Conservation (phyloP, 2,888 invertebrate genomes). For the Epinotia bilunana region DNA sequence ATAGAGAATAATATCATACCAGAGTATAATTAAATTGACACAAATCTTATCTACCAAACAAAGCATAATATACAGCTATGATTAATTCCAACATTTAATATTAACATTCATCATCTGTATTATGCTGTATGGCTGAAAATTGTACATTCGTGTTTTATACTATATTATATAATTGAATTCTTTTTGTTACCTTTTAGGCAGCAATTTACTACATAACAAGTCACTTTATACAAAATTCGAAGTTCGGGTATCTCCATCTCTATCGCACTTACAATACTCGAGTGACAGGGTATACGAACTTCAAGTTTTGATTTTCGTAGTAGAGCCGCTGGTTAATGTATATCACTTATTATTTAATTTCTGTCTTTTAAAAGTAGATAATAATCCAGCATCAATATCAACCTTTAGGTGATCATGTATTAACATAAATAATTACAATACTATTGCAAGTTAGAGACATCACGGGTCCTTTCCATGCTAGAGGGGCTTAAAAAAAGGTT, state of each 20-base stretch:
- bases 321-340: background rate
- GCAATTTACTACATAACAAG: conserved; percentile 6
- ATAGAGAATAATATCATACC: conserved; percentile 33
- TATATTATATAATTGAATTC: background rate
- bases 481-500: background rate
- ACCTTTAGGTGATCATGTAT: background rate
- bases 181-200: conserved; percentile 2
- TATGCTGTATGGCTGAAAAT: conserved; percentile 31
- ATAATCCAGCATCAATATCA: background rate
- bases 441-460: background rate
- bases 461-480: background rate
- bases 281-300: too few relatives aligned
- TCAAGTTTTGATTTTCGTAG: too few relatives aligned
- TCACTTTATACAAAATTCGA: conserved; percentile 3
- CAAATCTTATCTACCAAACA: conserved; percentile 34
- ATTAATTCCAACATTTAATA: conserved; percentile 4
- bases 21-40: conserved; percentile 29
- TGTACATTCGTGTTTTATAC: conserved; percentile 7
- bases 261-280: too few relatives aligned
- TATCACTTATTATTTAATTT: too few relatives aligned
- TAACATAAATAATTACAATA: background rate
- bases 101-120: conserved; percentile 20
- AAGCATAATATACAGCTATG: conserved; percentile 36
- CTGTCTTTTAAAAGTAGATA: background rate
- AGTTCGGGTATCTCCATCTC: too few relatives aligned